Conservation (phyloP, 2,797 vertebrate genomes). For the Kryptopterus vitreolus region DNA sequence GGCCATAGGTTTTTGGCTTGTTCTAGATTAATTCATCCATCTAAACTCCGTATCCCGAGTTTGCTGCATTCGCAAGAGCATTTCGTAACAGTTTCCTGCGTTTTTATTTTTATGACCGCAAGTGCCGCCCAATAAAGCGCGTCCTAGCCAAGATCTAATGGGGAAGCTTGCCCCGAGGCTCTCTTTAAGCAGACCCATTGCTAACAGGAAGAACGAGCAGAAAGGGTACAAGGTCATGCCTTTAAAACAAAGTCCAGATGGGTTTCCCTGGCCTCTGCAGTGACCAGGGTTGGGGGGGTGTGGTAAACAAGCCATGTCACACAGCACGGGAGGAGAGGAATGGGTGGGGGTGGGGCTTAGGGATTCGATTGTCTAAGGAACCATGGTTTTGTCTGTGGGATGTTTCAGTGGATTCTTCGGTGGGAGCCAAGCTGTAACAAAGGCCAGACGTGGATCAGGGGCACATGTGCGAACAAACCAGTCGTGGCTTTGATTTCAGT, state of each 20-base stretch:
- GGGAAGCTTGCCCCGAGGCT: constrained; percentile 25
- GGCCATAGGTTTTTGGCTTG: neutral
- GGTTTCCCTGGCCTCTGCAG: constrained; percentile 38
- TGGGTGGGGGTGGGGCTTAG: constrained; percentile 9
- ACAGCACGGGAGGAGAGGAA: constrained; percentile 30
- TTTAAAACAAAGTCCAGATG: constrained; percentile 38
- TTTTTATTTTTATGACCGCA: constrained; percentile 17
- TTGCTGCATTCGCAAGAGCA: neutral
- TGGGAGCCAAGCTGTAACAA: constrained; percentile 50
- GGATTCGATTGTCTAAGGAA: constrained; percentile 52
- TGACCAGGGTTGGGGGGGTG: constrained; percentile 47
- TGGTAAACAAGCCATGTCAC: constrained; percentile 53
- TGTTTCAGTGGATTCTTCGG: constrained; percentile 35
- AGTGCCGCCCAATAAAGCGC: neutral
- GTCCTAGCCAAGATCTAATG: constrained; percentile 48
- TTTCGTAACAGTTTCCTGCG: neutral
- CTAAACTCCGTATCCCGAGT: neutral
- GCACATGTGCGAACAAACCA: constrained; percentile 66
- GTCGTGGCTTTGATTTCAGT: constrained; percentile 64
- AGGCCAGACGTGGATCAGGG: constrained; percentile 56
- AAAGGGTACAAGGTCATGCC: constrained; percentile 54
- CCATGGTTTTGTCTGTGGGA: constrained; percentile 23
- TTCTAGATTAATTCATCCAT: neutral
- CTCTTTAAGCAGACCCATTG: constrained; percentile 20
- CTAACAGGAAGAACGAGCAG: constrained; percentile 50